Conservation (phyloP, 2,113 vertebrate species). For the human region DNA sequence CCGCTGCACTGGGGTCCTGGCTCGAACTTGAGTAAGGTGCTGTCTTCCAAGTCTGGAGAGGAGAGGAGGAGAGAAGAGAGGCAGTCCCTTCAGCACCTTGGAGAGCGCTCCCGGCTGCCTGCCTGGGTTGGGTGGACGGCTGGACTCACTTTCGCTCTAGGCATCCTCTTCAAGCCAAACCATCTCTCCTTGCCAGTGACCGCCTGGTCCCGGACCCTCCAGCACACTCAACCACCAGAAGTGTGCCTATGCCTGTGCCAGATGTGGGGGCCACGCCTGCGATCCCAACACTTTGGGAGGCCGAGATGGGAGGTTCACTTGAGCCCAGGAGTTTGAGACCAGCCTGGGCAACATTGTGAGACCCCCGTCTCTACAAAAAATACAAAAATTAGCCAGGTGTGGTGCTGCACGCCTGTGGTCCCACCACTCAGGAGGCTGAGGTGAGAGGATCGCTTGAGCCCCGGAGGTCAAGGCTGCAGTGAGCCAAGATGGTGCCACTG, state of each 20-base stretch:
- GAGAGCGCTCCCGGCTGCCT: not conserved
- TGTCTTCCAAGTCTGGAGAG: accelerated
- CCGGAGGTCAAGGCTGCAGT: too few species aligned
- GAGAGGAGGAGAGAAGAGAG: not conserved
- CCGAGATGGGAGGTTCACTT: too few species aligned
- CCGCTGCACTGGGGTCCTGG: not conserved
- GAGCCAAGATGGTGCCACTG: too few species aligned
- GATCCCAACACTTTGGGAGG: too few species aligned
- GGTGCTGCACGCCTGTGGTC: too few species aligned
- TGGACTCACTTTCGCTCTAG: accelerated
- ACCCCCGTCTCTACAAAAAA: too few species aligned
- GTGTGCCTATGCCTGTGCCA: not conserved
- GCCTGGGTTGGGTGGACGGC: accelerated
- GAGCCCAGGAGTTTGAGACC: too few species aligned
- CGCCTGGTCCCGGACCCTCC: not conserved
- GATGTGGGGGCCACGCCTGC: too few species aligned
- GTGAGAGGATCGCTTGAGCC: too few species aligned
- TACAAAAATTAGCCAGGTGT: too few species aligned
- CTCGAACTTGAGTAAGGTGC: not conserved
- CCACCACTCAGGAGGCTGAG: too few species aligned
- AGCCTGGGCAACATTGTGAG: too few species aligned
- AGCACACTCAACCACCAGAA: not conserved
- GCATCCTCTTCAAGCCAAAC: not conserved
- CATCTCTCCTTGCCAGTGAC: not conserved
- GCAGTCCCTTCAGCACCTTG: constrained; percentile 70